A percentile compares a stretch with the other conserved stretches of the same genome.
Evolutionary conservation across 2,888 invertebrate species (phyloP).

Genomic region (Acleris literana): DNA sequence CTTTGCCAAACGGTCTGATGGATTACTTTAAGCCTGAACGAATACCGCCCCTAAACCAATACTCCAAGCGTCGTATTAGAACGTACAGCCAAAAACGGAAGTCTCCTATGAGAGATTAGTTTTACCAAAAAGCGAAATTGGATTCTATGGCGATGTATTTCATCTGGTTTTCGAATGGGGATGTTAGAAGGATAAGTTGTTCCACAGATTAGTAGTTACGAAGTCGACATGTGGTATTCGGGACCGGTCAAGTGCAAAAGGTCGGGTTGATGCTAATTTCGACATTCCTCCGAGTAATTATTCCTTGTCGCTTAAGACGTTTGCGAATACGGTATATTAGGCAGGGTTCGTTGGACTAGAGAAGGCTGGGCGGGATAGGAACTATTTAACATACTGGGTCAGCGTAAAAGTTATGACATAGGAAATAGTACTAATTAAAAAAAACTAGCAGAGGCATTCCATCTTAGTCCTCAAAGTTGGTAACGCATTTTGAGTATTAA

Average conservation of each 20-base stretch:
- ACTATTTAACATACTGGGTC: too few species aligned
- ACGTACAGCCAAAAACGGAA: constrained; percentile 1
- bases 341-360: too few species aligned
- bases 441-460: too few species aligned
- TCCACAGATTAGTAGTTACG: constrained; percentile 28
- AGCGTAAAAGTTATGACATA: too few species aligned
- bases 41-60: background rate
- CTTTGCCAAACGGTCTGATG: too few species aligned
- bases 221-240: constrained; percentile 31
- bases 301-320: background rate
- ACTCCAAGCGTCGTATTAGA: background rate
- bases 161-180: background rate
- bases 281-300: constrained; percentile 15
- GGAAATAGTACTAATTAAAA: too few species aligned
- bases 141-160: background rate
- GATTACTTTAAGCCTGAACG: background rate
- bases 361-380: too few species aligned
- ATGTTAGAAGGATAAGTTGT: constrained; percentile 5
- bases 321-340: too few species aligned
- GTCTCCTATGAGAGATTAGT: constrained; percentile 19
- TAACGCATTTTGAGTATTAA: too few species aligned
- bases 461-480: too few species aligned
- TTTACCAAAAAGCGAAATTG: background rate
- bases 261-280: constrained; percentile 30
- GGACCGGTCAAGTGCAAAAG: constrained; percentile 27